Base-by-base conservation (phyloP, 1,140 invertebrate genomes). In the Parapsyche elsis region DNA sequence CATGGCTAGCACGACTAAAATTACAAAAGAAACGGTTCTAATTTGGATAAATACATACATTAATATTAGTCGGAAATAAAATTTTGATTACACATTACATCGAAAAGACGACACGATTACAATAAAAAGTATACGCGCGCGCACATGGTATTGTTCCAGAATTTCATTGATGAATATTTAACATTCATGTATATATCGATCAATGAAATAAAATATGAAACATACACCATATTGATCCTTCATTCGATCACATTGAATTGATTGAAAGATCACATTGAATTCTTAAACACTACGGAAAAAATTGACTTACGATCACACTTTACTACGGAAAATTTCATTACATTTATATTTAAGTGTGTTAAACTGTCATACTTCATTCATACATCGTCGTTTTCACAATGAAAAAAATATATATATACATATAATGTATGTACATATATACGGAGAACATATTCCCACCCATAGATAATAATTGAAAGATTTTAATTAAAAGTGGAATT, bases 201-300 rank as follows among this genome's bases (percentile, higher is more conserved):
- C 81, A 82, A 82, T 82, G 81, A 82, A 82, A 82, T 82, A 80
- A 75, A 78, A 74, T 82, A 82, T 82, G 81, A 82, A 82, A 82
- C 81, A 67, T 5, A 82, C 81, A 80, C 81, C 81, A 16, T 57
- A 45, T 38, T 53, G 10, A 14, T 53, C 49, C 7, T 38, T 38
- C 30, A 38, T 4, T 7, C 30, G 7, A 38, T 1, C 30, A 38
- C n/a, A n/a, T n/a, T n/a, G n/a, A n/a, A n/a, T 38, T 38, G 30
- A 38, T 38, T 38, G 30, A 38, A 38, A 38, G 30, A 38, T 38
- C 30, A 38, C 2, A 7, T n/a, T 38, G 30, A 38, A 38, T 4
- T 38, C 30, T 38, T 38, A 38, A 38, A 38, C 7, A 38, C 7
- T 4, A 38, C 30, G n/a, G n/a, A 38, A 38, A 7, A 38, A 38